Percentiles rank a stretch among this genome's conserved stretches.
phyloP scores from a whole-genome alignment of 2,888 invertebrate species.

The Lasioglossum leucozonium region DNA sequence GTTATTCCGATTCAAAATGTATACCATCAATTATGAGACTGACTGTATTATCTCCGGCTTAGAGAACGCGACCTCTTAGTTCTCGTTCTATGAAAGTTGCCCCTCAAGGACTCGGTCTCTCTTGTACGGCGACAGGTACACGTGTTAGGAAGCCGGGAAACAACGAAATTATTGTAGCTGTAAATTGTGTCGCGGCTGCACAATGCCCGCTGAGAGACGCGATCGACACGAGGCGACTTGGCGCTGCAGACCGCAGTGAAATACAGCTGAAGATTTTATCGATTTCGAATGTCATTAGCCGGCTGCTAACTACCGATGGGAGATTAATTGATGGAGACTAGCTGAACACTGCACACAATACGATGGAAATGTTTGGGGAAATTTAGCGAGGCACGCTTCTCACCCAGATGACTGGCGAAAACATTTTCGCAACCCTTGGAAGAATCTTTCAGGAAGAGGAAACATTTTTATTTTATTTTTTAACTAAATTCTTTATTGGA shows the following conservation, averaged over 20 bases:
- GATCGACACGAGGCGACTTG: neutral
- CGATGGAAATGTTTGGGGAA: neutral
- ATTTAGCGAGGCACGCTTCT: neutral
- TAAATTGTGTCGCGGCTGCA: slow-evolving; percentile 20
- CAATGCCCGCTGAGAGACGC: neutral
- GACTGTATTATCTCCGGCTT: neutral
- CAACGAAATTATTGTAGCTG: slow-evolving; percentile 21
- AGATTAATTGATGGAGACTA: slow-evolving; percentile 15
- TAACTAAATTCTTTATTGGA: neutral
- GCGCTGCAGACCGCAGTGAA: neutral
- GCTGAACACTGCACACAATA: neutral
- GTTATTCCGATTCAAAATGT: neutral
- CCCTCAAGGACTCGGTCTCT: slow-evolving; percentile 31
- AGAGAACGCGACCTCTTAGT: neutral
- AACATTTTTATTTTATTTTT: neutral
- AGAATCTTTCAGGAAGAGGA: neutral
- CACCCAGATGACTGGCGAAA: neutral
- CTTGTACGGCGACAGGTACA: slow-evolving; percentile 18
- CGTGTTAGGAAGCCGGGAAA: slow-evolving; percentile 28
- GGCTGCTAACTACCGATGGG: neutral
- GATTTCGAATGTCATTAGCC: slow-evolving; percentile 13
- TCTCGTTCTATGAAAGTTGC: slow-evolving; percentile 18
- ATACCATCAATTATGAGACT: neutral
- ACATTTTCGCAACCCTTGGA: neutral
- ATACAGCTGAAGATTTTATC: slow-evolving; percentile 19